A percentile compares a stretch with the other conserved stretches of the same genome.
phyloP scores from a whole-genome alignment of 2,113 vertebrate species.

The Melanerpes formicivorus region DNA sequence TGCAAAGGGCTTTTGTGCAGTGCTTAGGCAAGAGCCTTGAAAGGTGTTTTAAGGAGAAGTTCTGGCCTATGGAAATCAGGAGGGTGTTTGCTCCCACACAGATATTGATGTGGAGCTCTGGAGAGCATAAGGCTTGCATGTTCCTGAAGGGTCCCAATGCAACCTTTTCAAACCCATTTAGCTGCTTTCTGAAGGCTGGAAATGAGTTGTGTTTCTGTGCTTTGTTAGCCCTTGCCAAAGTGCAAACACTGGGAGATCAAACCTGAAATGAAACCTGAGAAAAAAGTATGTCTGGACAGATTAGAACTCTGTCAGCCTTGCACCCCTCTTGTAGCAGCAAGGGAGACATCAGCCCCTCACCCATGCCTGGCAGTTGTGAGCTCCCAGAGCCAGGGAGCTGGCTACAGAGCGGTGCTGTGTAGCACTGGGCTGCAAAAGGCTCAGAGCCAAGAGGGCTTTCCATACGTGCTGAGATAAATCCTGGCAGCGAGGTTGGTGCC shows the following conservation, averaged over 20 bases:
- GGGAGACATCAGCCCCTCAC: neutral
- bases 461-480: neutral
- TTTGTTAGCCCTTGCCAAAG: neutral
- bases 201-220: neutral
- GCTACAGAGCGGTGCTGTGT: neutral
- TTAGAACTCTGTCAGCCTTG: neutral
- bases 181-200: neutral
- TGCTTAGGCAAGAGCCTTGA: neutral
- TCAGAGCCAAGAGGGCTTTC: neutral
- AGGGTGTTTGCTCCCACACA: neutral
- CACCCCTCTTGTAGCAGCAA: neutral
- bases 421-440: neutral
- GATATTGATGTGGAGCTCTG: neutral
- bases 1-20: neutral
- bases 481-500: neutral
- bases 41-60: constrained; percentile 8
- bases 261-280: neutral
- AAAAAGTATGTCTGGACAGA: neutral
- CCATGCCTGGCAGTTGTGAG: neutral
- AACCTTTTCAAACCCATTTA: neutral
- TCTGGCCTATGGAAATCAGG: neutral
- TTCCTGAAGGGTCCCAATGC: neutral
- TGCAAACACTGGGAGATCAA: neutral
- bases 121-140: neutral
- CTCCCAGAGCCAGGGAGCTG: neutral